phyloP scores from a whole-genome alignment of 2,113 vertebrate genomes.

The Xiphophorus couchianus region DNA sequence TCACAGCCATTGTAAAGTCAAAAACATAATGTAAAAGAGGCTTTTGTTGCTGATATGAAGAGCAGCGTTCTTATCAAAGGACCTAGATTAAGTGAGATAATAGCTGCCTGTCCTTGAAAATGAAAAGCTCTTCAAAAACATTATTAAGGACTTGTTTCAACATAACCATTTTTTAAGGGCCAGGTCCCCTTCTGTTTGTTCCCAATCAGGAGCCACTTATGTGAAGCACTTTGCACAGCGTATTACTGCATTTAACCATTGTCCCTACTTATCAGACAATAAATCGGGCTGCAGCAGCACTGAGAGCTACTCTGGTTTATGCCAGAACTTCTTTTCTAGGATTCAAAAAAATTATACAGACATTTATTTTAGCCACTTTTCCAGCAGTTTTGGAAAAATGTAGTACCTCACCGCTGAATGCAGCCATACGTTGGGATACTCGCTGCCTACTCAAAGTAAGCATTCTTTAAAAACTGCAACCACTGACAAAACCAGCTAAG shows the following conservation, averaged over 20 bases:
- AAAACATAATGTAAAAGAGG: background rate
- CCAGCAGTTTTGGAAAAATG: background rate
- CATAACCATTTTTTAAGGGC: background rate
- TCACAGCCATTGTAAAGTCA: background rate
- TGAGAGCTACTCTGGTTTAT: background rate
- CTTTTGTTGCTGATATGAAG: background rate
- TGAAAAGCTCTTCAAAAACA: conserved; percentile 1
- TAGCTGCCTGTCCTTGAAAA: background rate
- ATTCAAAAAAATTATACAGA: background rate
- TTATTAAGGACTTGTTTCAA: background rate
- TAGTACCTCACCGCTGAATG: background rate
- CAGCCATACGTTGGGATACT: background rate
- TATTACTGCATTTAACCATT: background rate
- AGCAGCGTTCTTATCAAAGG: background rate
- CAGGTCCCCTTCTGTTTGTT: background rate
- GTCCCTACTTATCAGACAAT: background rate
- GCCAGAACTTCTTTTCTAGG: background rate
- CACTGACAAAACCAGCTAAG: background rate
- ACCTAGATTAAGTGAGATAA: background rate
- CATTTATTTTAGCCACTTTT: background rate
- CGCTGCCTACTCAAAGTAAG: background rate
- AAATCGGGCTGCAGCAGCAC: background rate
- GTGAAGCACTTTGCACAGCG: background rate
- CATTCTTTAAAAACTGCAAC: background rate
- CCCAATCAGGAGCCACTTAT: background rate